Conservation (phyloP, 2,888 invertebrate genomes). For the Drepanosiphum platanoidis region DNA sequence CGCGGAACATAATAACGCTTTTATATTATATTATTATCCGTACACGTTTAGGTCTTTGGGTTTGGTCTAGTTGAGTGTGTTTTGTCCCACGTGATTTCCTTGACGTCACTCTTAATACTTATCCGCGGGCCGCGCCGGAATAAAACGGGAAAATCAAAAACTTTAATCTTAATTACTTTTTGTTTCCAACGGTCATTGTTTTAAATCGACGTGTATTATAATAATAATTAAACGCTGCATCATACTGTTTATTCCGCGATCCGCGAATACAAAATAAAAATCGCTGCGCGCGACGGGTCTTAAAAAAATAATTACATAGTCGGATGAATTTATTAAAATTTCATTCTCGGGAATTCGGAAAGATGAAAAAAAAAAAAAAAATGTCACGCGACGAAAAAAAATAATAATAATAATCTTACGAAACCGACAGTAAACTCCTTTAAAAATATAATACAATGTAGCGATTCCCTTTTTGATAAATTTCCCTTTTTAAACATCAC, state of each 20-base stretch:
- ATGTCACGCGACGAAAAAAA: slow-evolving; percentile 32
- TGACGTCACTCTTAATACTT: slow-evolving; percentile 33
- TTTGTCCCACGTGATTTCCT: slow-evolving; percentile 49
- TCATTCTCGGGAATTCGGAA: slow-evolving; percentile 16
- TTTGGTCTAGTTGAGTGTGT: slow-evolving; percentile 48
- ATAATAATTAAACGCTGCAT: background rate
- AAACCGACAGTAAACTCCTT: slow-evolving; percentile 54
- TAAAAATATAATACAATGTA: slow-evolving; percentile 43
- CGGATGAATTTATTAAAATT: background rate
- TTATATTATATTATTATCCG: slow-evolving; percentile 37
- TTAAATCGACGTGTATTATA: background rate
- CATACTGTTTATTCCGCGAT: background rate
- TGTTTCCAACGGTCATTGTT: background rate
- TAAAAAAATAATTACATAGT: background rate
- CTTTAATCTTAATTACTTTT: slow-evolving; percentile 1
- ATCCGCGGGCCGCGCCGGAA: background rate
- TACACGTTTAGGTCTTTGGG: slow-evolving; percentile 17
- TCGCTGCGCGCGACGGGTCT: background rate
- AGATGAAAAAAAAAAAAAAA: background rate
- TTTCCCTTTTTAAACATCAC: slow-evolving; percentile 48
- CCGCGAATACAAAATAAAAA: background rate
- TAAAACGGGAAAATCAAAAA: slow-evolving; percentile 15
- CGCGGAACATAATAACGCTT: slow-evolving; percentile 33
- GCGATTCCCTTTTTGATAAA: slow-evolving; percentile 59
- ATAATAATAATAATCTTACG: slow-evolving; percentile 55